Evolutionary conservation across 2,888 invertebrate genomes (phyloP), one percentile per base, ranked within the genome.

Genomic region (Oligia strigilis): DNA sequence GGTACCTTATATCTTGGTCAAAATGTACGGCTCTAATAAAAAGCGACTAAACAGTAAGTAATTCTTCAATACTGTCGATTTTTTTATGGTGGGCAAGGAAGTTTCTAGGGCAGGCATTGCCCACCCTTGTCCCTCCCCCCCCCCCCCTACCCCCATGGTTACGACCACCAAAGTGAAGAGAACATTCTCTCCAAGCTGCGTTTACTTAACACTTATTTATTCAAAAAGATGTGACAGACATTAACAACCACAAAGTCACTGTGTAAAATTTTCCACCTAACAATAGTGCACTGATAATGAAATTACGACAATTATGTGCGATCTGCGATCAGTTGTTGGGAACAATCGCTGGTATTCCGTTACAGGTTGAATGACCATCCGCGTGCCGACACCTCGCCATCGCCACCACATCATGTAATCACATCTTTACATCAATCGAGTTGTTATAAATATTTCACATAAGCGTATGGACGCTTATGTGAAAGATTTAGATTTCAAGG

Each of bases 281-380:
- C 83, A 88, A 80, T 81, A 83, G 75, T 72, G 77, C 73, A 83
- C 81, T 78, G 78, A 77, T 87, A 91, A 87, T 88, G 77, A 86
- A 86, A 88, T 89, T 85, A 90, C 87, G 76, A 86, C 88, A 91
- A 91, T 92, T 89, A 91, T 77, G 86, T 81, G 84, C 83, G 87
- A 84, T 84, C 70, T 62, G 60, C 72, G 80, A 82, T 82, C 79
- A 75, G 65, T 86, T 86, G 86, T 84, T 75, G 80, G 84, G 78
- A 85, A 85, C 85, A 87, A 82, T 86, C 77, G 80, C 79, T 49
- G 77, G 89, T 87, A 89, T 90, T 90, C 92, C 92, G 91, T 92
- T 91, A 90, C 85, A 90, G 85, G 93, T 91, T 92, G 92, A 92
- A 92, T 91, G 93, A 92, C 93, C 91, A 92, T 82, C 88, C 84